Base-by-base conservation (phyloP, 2,113 vertebrate species). In the Ellobius talpinus region DNA sequence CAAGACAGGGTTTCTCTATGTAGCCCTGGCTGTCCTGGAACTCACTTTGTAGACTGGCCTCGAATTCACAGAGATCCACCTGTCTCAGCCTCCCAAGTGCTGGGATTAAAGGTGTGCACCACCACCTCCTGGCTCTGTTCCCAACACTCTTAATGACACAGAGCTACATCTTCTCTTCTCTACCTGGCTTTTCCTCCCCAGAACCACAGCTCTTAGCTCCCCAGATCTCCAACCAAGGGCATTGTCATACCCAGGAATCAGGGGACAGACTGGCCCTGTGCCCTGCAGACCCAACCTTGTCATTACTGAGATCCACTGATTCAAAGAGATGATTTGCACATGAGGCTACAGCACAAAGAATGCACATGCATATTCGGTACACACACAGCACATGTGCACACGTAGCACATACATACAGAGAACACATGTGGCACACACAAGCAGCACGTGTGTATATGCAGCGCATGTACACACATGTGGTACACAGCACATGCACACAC, bases 301-400 rank as follows among this genome's bases (percentile, higher is more conserved):
- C 36, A 29, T 31, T 31, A 29, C 24, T 39, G 72, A 77, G 21
- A 29, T 10, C 17, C 65, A 66, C 58, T 10, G 5, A 26, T 65
- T 89, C 77, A 88, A 42, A 87, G 52, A 42, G 50, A 86, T 39
- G 39, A 95, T 81, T 93, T 92, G 61, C 86, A 89, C 77, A 91
- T 72, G 55, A 50, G 47, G n/a, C n/a, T 33, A 76, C 78, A 87
- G 93, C 87, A 77, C 91, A 96, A 74, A 63, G 61, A 92, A 94
- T 24, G 31, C 21, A 26, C 52, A 58, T 19, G 8, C 52, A 55
- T 33, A n/a, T 9, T 13, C 3, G n/a, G 6, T 13, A 45, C 58
- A 85, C 26, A 45, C 24, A 29, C 39, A 36, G 36, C 36, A 42
- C 55, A 45, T 14, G 39, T 45, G 16, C 61, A 13, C 61, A 65